Evolutionary conservation across 2,113 vertebrate genomes (phyloP).

Genomic region (Osmerus mordax): DNA sequence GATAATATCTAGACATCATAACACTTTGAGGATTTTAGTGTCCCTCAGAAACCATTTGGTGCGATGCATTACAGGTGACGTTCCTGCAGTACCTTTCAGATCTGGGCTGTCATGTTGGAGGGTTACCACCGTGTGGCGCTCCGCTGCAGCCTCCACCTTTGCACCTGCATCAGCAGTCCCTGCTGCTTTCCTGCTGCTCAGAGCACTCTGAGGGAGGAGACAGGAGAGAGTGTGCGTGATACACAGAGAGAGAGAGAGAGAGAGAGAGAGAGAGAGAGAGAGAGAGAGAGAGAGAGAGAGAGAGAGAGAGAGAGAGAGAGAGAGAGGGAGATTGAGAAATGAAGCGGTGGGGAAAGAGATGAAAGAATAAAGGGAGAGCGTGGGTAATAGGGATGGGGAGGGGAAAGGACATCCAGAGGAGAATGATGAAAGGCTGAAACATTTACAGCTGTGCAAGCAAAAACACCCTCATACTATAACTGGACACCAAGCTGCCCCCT

Average conservation of each 20-base stretch:
- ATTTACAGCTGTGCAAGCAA: no score
- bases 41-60: not conserved
- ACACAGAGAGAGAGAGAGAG: not conserved
- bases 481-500: no score
- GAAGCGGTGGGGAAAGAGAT: not conserved
- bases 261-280: not conserved
- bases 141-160: constrained; percentile 40
- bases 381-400: not conserved
- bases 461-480: no score
- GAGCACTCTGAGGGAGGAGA: constrained; percentile 41
- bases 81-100: constrained; percentile 66
- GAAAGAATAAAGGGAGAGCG: not conserved
- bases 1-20: no score
- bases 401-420: not conserved
- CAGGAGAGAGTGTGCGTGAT: not conserved
- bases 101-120: constrained; percentile 45
- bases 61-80: not conserved
- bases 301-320: not conserved
- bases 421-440: no score
- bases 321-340: not conserved
- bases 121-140: constrained; percentile 65
- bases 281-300: not conserved
- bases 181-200: constrained; percentile 35
- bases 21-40: no score
- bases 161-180: constrained; percentile 27